Evolutionary conservation across 2,797 vertebrate species (phyloP).

Genomic region (Fistularia tabacaria): DNA sequence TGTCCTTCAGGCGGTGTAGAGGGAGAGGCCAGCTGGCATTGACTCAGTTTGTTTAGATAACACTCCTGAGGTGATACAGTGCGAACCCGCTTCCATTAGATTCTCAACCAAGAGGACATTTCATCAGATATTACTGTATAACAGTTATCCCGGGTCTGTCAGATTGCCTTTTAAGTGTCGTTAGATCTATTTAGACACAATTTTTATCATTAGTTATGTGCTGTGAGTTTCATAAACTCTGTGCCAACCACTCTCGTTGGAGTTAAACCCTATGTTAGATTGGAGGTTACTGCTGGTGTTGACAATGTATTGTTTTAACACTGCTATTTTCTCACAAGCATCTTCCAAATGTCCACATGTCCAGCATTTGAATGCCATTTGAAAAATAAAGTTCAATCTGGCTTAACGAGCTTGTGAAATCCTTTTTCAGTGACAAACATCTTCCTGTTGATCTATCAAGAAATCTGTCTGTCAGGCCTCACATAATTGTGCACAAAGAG

Average conservation of each 20-base stretch:
- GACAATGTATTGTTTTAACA: too few relatives aligned
- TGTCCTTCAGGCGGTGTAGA: constrained; percentile 51
- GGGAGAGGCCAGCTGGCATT: constrained; percentile 60
- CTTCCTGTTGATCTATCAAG: too few relatives aligned
- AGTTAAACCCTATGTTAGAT: too few relatives aligned
- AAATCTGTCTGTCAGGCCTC: too few relatives aligned
- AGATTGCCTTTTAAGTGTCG: constrained; percentile 9
- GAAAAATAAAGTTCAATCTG: too few relatives aligned
- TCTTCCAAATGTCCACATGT: too few relatives aligned
- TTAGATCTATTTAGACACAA: constrained; percentile 26
- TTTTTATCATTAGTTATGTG: constrained; percentile 25
- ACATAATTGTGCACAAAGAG: too few relatives aligned
- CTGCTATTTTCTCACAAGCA: too few relatives aligned
- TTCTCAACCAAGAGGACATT: constrained; percentile 40
- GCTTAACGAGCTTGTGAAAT: too few relatives aligned
- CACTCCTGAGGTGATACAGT: constrained; percentile 39
- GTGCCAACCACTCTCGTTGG: constrained; percentile 22
- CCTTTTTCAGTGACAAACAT: too few relatives aligned
- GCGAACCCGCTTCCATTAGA: constrained; percentile 41
- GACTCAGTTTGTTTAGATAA: constrained; percentile 57
- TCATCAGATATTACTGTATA: constrained; percentile 41
- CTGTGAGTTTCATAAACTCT: constrained; percentile 18
- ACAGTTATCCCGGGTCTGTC: constrained; percentile 16
- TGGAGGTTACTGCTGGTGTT: too few relatives aligned
- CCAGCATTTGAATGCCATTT: too few relatives aligned